These are phyloP conservation scores for Hucho hucho DNA, from an alignment of 2,113 vertebrate species.

Conservation along the genomic window DNA sequence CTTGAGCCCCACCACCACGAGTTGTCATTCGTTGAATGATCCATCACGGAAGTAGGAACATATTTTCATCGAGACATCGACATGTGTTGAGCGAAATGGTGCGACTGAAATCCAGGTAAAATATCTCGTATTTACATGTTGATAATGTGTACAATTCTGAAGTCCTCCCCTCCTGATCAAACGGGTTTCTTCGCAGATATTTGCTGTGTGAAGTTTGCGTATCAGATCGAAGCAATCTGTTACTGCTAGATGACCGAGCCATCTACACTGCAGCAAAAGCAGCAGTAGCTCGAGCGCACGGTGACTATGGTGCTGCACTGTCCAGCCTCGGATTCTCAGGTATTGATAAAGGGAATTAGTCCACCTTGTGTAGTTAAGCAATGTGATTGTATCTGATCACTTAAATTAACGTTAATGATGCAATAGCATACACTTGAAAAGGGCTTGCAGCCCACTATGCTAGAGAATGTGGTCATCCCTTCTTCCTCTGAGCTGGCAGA, in stretches of 20 bases:
- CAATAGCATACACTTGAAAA: too few relatives aligned
- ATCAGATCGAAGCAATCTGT: conserved; percentile 75
- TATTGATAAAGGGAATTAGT: conserved; percentile 33
- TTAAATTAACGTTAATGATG: too few relatives aligned
- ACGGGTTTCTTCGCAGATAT: conserved; percentile 72
- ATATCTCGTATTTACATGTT: rapidly evolving
- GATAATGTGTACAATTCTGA: too few relatives aligned
- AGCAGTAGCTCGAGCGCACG: conserved; percentile 78
- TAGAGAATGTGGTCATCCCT: too few relatives aligned
- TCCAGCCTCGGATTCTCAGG: conserved; percentile 80
- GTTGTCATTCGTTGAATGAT: too few relatives aligned
- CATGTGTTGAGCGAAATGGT: conserved; percentile 58
- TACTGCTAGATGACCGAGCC: conserved; percentile 78
- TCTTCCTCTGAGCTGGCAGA: too few relatives aligned
- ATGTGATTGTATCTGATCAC: too few relatives aligned
- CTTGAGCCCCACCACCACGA: too few relatives aligned
- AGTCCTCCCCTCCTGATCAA: background rate
- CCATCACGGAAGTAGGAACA: background rate
- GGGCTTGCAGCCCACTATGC: too few relatives aligned
- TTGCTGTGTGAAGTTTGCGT: conserved; percentile 88
- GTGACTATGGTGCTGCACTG: conserved; percentile 85
- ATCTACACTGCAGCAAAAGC: conserved; percentile 71
- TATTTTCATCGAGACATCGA: too few relatives aligned
- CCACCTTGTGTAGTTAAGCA: background rate
- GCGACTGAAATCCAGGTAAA: conserved; percentile 71